Percentiles rank a stretch among this genome's conserved stretches.
These are phyloP conservation scores for Cylas formicarius DNA, from an alignment of 1,140 invertebrate species.

Conservation along the genomic window DNA sequence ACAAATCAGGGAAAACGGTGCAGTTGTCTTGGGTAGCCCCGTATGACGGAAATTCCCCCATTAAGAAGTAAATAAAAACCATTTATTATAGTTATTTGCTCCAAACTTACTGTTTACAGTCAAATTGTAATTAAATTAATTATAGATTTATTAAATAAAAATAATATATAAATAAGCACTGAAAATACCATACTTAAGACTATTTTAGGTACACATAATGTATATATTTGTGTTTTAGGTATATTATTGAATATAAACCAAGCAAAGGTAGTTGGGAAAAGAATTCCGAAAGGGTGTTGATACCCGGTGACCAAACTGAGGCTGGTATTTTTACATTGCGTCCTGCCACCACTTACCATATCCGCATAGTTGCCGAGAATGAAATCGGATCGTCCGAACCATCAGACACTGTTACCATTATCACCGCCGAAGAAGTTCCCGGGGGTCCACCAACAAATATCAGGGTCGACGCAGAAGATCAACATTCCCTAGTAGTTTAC, in stretches of 20 bases:
- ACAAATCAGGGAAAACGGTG: constrained; percentile 84
- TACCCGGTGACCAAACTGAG: constrained; percentile 78
- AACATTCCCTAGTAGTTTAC: constrained; percentile 83
- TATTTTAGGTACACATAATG: constrained; percentile 1
- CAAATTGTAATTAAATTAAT: too few species aligned
- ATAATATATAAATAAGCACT: too few species aligned
- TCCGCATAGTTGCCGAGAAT: constrained; percentile 90
- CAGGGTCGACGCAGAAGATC: constrained; percentile 83
- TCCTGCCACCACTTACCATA: constrained; percentile 87
- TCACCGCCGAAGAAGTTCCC: constrained; percentile 91
- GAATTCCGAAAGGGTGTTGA: constrained; percentile 76
- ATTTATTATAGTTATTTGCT: too few species aligned
- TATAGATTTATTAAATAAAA: too few species aligned
- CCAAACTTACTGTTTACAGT: too few species aligned
- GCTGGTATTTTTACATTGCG: constrained; percentile 81
- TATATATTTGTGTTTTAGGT: constrained; percentile 54
- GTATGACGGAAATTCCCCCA: constrained; percentile 91
- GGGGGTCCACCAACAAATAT: constrained; percentile 76
- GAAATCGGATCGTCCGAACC: constrained; percentile 87
- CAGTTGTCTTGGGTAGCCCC: constrained; percentile 88
- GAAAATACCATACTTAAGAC: background rate
- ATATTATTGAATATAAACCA: constrained; percentile 88
- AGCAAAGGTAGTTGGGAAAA: constrained; percentile 78
- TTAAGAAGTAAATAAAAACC: constrained; percentile 69
- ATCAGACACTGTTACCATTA: constrained; percentile 86